These are phyloP conservation scores for Anodontia alba DNA, from an alignment of 2,888 invertebrate species.

Conservation along the genomic window DNA sequence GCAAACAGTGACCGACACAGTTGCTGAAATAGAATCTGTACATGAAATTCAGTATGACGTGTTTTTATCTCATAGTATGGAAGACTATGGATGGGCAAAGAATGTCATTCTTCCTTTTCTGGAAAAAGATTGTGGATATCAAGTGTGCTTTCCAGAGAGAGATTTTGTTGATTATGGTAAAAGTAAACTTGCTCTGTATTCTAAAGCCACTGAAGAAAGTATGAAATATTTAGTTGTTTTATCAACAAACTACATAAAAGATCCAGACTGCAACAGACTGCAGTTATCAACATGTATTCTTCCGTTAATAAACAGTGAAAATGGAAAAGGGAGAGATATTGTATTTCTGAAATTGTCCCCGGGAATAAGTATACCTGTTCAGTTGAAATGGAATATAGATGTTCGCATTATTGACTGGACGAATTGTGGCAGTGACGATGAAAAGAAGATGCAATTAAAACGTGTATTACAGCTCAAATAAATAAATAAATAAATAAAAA, in stretches of 20 bases:
- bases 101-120: constrained; percentile 10
- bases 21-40: background rate
- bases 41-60: background rate
- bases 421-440: background rate
- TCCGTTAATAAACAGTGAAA: background rate
- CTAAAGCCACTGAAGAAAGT: background rate
- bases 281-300: constrained; percentile 21
- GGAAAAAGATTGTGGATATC: constrained; percentile 12
- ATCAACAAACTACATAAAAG: constrained; percentile 5
- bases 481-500: too few species aligned
- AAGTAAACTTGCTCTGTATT: background rate
- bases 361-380: background rate
- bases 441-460: background rate
- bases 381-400: constrained; percentile 8
- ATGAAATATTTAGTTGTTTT: constrained; percentile 7
- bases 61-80: constrained; percentile 7
- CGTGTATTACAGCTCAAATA: background rate
- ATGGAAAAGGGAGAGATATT: background rate
- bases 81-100: constrained; percentile 17
- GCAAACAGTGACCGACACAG: too few species aligned
- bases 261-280: constrained; percentile 10
- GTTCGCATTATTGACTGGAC: constrained; percentile 14
- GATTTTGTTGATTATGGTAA: constrained; percentile 6
- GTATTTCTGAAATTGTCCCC: background rate
- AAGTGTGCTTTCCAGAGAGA: constrained; percentile 17